phyloP scores from a whole-genome alignment of 2,888 invertebrate species.

The Stenodema calcarata region DNA sequence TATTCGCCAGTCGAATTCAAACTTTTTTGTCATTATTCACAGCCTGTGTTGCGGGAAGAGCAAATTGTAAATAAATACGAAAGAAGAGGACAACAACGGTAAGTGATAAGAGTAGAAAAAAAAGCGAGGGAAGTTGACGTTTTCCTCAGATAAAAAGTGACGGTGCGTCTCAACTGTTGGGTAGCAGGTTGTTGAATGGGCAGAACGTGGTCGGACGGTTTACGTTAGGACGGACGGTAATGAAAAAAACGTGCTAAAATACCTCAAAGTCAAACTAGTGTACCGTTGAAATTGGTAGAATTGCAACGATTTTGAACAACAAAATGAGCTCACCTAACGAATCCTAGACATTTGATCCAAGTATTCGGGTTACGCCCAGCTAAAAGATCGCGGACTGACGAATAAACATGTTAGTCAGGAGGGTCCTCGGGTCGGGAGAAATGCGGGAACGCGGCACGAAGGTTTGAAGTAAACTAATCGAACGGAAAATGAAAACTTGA shows the following conservation, averaged over 20 bases:
- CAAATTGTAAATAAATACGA: slow-evolving; percentile 10
- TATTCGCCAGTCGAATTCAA: slow-evolving; percentile 98
- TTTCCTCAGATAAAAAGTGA: not conserved
- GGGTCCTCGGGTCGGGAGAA: not conserved
- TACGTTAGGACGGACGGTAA: not conserved
- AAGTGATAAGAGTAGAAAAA: not conserved
- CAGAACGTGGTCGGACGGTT: not conserved
- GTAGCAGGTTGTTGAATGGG: not conserved
- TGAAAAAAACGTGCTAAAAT: not conserved
- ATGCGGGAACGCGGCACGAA: not conserved
- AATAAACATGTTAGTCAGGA: not conserved
- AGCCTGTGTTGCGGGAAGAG: slow-evolving; percentile 38
- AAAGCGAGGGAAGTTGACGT: not conserved
- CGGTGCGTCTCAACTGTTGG: not conserved
- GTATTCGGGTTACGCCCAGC: slow-evolving; percentile 42
- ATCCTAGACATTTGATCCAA: slow-evolving; percentile 40
- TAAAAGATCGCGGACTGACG: not conserved
- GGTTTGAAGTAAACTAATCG: slow-evolving; percentile 8
- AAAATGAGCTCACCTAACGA: slow-evolving; percentile 17
- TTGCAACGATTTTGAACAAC: not conserved
- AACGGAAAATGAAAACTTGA: not conserved
- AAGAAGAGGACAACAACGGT: not conserved
- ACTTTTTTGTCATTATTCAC: slow-evolving; percentile 89
- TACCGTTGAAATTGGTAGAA: no score
- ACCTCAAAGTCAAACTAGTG: not conserved